Base-by-base conservation (phyloP, 2,797 vertebrate species). In the Nannoperca obscura region DNA sequence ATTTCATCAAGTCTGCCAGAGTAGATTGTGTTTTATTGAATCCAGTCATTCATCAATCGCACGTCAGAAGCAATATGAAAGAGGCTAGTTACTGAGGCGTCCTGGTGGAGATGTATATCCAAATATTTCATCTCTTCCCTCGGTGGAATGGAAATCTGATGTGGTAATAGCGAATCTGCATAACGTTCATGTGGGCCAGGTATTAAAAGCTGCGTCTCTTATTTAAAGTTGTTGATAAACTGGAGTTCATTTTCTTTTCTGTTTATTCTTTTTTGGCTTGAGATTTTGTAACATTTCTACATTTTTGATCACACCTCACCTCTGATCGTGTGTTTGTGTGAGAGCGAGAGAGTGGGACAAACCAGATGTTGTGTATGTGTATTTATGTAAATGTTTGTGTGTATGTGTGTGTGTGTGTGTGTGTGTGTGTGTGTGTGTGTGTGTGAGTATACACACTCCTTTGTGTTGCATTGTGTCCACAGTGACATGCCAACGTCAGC, bases 401-500 rank as follows among this genome's bases (percentile, higher is more conserved):
- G n/a, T n/a, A n/a, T n/a, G n/a, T n/a, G n/a, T n/a, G n/a, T n/a
- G n/a, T n/a, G n/a, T n/a, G n/a, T n/a, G n/a, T n/a, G n/a, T n/a
- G n/a, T n/a, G n/a, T n/a, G n/a, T n/a, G n/a, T n/a, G n/a, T n/a
- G 67, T 66, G 58, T 34, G 58, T 67, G 55, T 30, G 44, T 68
- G 22, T 65, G 66, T 10, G 69, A 50, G 61, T 17, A 4, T 32
- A 50, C 54, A 60, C 62, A 12, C 36, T 55, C 60, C 68, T 68
- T 81, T 84, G 81, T 74, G 79, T 67, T 79, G 58, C 53, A 64
- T 76, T 71, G 81, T 79, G 76, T 82, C 74, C 76, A 81, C 80
- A 59, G 84, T 68, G 85, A 89, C 87, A 83, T 83, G 89, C 78
- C 85, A 74, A 75, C 60, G 32, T 88, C 87, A 86, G 88, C 91